Evolutionary conservation across 2,797 vertebrate genomes (phyloP), one percentile per base, ranked within the genome.

Genomic region (Oreochromis mossambicus): DNA sequence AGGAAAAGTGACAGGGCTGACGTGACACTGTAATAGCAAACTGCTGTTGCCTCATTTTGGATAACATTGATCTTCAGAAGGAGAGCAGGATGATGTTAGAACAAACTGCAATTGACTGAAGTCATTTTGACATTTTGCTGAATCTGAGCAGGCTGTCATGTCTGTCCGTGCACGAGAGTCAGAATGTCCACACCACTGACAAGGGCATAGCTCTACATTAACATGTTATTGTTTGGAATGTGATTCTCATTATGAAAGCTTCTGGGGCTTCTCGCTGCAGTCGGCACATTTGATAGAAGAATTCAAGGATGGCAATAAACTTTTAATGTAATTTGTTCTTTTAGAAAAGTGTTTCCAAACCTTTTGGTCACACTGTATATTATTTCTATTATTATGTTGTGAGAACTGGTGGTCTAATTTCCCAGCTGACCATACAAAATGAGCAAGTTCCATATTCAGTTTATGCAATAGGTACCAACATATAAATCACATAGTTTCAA

Each of bases 331-430:
- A 92, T 95, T 89, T 92, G 21, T 87, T 91, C 26, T 86, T 55
- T 68, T 81, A 80, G 89, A 80, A 89, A 84, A 83, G 21, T 89
- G 56, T 75, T 85, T 91, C 87, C 48, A 89, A 92, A 92, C 54
- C 70, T 92, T 86, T 82, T 83, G 82, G 77, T 91, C 73, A 85
- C 87, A 82, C 43, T 38, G 63, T 91, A 85, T 87, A 84, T 90
- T 88, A 91, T 89, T 90, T 87, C 68, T 80, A 87, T 93, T 92
- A 93, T 93, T 94, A 84, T 85, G 78, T 89, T 95, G 83, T 83
- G 54, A 87, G 84, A 86, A 87, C 85, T 48, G 61, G 61, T 88
- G 83, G 81, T 92, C 84, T 95, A 94, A 95, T 96, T 96, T 97
- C 94, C 95, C 95, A 90, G 81, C 19, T 92, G 92, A 90, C 87